A percentile compares a stretch with the other conserved stretches of the same genome.
phyloP scores from a whole-genome alignment of 2,113 vertebrate genomes.

The Callospermophilus lateralis region DNA sequence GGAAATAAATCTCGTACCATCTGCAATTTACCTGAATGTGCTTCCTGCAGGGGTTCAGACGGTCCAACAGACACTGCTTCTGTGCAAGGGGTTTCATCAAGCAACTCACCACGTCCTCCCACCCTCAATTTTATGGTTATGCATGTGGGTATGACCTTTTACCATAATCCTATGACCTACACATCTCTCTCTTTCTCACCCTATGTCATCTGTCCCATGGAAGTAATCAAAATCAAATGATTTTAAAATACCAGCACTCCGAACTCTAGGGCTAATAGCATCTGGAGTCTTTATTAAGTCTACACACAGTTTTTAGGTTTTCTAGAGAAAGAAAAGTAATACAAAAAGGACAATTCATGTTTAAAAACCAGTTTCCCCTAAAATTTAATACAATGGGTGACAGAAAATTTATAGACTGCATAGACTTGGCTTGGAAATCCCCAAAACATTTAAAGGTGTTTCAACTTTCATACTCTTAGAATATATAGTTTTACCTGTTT shows the following conservation, averaged over 20 bases:
- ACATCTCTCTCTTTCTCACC: neutral
- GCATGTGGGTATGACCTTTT: neutral
- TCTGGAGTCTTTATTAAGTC: slow-evolving; percentile 13
- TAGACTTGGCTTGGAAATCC: neutral
- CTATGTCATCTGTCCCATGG: neutral
- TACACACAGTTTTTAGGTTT: neutral
- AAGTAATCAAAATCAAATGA: neutral
- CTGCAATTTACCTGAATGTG: neutral
- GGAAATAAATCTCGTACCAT: slow-evolving; percentile 34
- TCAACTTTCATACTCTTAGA: neutral
- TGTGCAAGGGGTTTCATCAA: neutral
- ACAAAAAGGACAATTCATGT: neutral
- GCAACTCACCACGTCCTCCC: neutral
- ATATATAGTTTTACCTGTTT: neutral
- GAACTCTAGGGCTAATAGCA: neutral
- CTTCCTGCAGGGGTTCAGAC: neutral
- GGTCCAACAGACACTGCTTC: neutral
- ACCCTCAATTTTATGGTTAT: neutral
- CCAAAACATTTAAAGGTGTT: neutral
- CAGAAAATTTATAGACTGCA: neutral
- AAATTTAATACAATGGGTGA: neutral
- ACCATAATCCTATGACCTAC: neutral
- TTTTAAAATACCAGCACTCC: neutral
- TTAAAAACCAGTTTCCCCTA: slow-evolving; percentile 23
- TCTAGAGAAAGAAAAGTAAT: slow-evolving; percentile 39